These are phyloP conservation scores for Stylophora pistillata DNA, from an alignment of 64 coral and sea anemone genomes.

Conservation along the genomic window DNA sequence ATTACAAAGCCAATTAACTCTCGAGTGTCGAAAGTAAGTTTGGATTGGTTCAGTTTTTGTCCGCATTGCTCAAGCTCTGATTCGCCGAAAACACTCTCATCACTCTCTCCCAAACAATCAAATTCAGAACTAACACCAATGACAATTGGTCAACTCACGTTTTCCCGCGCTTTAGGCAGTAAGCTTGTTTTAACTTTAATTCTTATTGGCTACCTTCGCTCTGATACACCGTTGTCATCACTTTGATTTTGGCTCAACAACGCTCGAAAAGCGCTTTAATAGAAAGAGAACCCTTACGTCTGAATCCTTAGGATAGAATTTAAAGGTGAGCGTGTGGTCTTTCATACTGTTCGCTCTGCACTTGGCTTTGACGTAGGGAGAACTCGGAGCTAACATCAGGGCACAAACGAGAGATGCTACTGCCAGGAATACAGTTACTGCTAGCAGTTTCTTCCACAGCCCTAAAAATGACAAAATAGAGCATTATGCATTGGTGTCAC, in stretches of 20 bases:
- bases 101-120: no score
- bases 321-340: slow-evolving; percentile 24
- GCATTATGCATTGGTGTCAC: no score
- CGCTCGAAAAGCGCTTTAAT: not conserved
- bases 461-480: slow-evolving; percentile 16
- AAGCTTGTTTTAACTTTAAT: no score
- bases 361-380: slow-evolving; percentile 67
- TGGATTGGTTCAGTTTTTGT: no score
- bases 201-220: not conserved
- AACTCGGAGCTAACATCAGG: slow-evolving; percentile 83
- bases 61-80: no score
- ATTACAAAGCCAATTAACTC: no score
- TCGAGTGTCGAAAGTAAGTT: no score
- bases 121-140: no score
- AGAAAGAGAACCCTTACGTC: slow-evolving; percentile 47
- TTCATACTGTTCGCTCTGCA: slow-evolving; percentile 54
- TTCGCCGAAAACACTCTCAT: no score
- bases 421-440: slow-evolving; percentile 58
- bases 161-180: no score
- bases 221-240: not conserved
- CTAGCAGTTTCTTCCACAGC: slow-evolving; percentile 60
- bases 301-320: slow-evolving; percentile 36
- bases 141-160: no score
- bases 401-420: slow-evolving; percentile 61
- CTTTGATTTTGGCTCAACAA: not conserved